Conservation (phyloP, 2,888 invertebrate genomes). For the Mesorhabditis spiculigera region DNA sequence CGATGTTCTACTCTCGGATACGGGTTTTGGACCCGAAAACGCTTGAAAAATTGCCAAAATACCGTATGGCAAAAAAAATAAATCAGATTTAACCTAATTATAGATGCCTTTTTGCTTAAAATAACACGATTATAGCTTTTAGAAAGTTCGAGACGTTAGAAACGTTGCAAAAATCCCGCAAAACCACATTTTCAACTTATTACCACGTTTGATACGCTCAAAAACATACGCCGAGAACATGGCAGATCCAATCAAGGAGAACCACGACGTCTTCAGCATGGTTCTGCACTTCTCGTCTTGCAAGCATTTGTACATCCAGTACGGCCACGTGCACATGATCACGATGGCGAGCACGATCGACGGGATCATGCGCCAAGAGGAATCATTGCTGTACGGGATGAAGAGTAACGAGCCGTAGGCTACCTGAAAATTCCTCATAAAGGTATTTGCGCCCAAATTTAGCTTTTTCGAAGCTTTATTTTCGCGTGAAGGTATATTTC, state of each 20-base stretch:
- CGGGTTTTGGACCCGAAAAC: too few relatives aligned
- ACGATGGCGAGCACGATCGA: neutral
- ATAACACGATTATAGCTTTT: neutral
- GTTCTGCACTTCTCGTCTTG: conserved; percentile 4
- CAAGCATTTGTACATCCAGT: neutral
- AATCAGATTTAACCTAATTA: neutral
- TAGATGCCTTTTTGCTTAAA: neutral
- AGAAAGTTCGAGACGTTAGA: neutral
- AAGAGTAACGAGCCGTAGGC: neutral
- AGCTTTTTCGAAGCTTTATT: too few relatives aligned
- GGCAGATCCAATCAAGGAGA: conserved; percentile 2
- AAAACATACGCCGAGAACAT: conserved; percentile 4
- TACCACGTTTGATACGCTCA: neutral
- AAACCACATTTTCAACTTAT: neutral
- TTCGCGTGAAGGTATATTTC: too few relatives aligned
- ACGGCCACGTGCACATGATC: neutral
- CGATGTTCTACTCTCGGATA: too few relatives aligned
- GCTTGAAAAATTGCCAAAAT: too few relatives aligned
- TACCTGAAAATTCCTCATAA: neutral
- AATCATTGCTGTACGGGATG: neutral
- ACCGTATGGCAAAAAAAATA: too few relatives aligned
- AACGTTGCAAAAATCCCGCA: neutral
- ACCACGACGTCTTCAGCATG: conserved; percentile 4
- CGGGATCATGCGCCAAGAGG: neutral
- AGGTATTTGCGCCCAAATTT: neutral